Conservation (phyloP, 2,113 vertebrate genomes). For the Atlantisia rogersi region DNA sequence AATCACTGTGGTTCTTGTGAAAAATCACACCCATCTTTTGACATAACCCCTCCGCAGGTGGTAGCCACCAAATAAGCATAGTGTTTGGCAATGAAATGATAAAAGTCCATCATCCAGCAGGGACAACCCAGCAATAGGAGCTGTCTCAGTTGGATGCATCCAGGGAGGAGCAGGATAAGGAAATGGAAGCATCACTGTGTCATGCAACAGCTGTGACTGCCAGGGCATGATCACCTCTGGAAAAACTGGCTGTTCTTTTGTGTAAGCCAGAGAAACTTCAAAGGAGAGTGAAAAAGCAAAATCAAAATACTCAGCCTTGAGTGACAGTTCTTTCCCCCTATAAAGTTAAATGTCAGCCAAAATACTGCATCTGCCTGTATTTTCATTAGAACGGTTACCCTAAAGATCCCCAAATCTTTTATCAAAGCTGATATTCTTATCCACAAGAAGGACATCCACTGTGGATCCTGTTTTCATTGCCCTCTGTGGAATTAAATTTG, state of each 20-base stretch:
- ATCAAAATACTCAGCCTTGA: not conserved
- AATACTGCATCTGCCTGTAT: not conserved
- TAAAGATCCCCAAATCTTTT: not conserved
- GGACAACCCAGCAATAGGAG: not conserved
- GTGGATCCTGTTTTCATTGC: not conserved
- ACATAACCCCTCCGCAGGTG: not conserved
- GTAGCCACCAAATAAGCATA: not conserved
- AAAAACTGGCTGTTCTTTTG: not conserved
- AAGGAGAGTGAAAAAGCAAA: not conserved
- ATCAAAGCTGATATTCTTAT: not conserved
- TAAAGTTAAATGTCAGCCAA: not conserved
- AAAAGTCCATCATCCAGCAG: not conserved
- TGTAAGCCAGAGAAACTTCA: not conserved
- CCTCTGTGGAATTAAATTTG: not conserved
- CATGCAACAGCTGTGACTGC: not conserved
- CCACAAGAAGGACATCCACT: not conserved
- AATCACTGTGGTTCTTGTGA: not conserved
- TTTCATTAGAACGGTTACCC: not conserved
- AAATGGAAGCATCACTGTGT: not conserved
- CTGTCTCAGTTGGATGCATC: accelerated
- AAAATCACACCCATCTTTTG: not conserved
- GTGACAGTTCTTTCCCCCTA: not conserved
- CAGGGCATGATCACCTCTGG: not conserved
- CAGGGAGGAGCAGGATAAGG: not conserved
- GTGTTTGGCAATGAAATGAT: no score